phyloP scores from a whole-genome alignment of 1,140 invertebrate species.

The Drosophila nasuta region DNA sequence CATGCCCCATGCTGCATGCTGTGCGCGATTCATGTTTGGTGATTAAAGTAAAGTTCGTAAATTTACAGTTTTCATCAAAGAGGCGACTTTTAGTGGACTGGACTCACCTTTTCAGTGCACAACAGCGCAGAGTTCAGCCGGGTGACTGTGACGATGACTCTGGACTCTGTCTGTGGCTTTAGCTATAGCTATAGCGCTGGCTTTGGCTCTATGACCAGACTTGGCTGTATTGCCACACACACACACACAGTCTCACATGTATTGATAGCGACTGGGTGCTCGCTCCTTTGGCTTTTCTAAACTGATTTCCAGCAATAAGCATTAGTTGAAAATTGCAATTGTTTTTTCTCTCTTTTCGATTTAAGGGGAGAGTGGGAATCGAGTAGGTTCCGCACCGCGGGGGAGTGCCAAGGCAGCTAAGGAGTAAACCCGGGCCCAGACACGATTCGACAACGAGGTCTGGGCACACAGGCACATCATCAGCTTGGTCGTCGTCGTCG shows the following conservation, averaged over 20 bases:
- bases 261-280: conserved; percentile 21
- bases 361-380: conserved; percentile 16
- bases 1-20: conserved; percentile 72
- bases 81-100: conserved; percentile 82
- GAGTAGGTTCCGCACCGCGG: conserved; percentile 60
- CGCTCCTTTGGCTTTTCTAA: conserved; percentile 77
- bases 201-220: conserved; percentile 17
- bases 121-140: conserved; percentile 73
- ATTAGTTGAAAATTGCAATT: conserved; percentile 84
- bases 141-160: conserved; percentile 75
- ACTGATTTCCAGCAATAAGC: conserved; percentile 84
- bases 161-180: conserved; percentile 42
- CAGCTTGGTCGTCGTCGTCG: conserved; percentile 61
- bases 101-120: conserved; percentile 81
- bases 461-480: conserved; percentile 76
- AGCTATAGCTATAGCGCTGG: not conserved
- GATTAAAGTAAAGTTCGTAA: conserved; percentile 85
- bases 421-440: conserved; percentile 24
- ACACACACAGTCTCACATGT: conserved; percentile 14
- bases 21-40: conserved; percentile 84
- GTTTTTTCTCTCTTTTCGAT: conserved; percentile 27
- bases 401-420: conserved; percentile 63
- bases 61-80: conserved; percentile 85
- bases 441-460: conserved; percentile 73
- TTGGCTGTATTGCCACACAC: conserved; percentile 19